phyloP scores from a whole-genome alignment of 2,113 vertebrate species.

The Carollia perspicillata region DNA sequence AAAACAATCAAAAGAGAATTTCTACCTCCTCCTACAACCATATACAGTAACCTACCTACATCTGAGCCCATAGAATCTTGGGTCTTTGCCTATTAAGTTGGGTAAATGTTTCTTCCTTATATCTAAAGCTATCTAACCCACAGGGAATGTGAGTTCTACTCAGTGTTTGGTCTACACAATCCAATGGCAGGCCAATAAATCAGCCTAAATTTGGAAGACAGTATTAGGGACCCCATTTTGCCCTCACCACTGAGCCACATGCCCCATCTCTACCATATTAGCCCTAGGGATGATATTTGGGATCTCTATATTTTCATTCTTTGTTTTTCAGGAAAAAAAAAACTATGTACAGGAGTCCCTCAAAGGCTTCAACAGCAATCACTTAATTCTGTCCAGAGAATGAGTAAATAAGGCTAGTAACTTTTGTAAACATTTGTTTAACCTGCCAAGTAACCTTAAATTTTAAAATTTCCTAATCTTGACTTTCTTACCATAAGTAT shows the following conservation, averaged over 20 bases:
- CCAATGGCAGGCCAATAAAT: not conserved
- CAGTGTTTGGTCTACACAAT: not conserved
- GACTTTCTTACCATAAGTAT: not conserved
- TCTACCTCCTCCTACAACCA: not conserved
- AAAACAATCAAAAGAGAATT: slow-evolving; percentile 2
- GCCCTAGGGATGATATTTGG: not conserved
- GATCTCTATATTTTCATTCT: not conserved
- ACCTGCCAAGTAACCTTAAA: not conserved
- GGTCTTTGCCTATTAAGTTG: not conserved
- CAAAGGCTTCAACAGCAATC: not conserved
- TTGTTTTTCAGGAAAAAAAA: not conserved
- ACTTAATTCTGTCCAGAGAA: not conserved
- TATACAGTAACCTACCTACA: not conserved
- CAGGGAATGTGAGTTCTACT: not conserved
- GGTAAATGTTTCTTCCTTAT: not conserved
- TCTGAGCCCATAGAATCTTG: not conserved
- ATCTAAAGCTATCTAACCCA: not conserved
- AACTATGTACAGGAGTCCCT: not conserved
- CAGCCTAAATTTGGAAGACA: not conserved
- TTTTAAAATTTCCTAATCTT: not conserved
- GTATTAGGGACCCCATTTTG: not conserved
- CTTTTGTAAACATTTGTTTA: not conserved
- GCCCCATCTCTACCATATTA: not conserved
- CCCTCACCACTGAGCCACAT: not conserved
- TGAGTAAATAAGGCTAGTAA: not conserved